Evolutionary conservation across 2,797 vertebrate genomes (phyloP).

Genomic region (Ptychobarbus kaznakovi): DNA sequence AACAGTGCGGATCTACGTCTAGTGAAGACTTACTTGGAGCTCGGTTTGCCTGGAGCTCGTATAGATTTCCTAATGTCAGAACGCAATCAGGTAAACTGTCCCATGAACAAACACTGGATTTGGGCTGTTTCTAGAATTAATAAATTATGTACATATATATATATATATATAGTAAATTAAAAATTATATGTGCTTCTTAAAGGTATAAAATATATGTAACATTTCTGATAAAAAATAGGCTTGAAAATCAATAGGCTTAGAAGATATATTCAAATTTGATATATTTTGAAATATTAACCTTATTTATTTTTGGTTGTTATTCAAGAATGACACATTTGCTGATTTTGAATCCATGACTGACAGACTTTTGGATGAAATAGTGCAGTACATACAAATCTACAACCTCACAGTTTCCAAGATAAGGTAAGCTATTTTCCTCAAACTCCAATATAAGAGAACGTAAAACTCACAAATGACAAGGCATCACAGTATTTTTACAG

Average conservation of each 20-base stretch:
- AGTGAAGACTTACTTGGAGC: constrained; percentile 97
- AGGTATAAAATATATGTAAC: not conserved
- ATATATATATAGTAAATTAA: not conserved
- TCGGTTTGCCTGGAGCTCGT: constrained; percentile 92
- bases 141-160: too few species aligned
- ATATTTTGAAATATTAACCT: not conserved
- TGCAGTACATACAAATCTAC: constrained; percentile 99
- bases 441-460: not conserved
- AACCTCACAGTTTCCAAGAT: constrained; percentile 96
- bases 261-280: not conserved
- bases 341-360: constrained; percentile 99
- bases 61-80: constrained; percentile 99
- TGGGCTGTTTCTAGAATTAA: not conserved
- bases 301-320: constrained; percentile 57
- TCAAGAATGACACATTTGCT: constrained; percentile 98
- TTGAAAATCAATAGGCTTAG: not conserved
- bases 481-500: not conserved
- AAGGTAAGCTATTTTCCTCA: constrained; percentile 81
- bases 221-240: not conserved
- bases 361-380: constrained; percentile 95
- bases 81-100: constrained; percentile 88
- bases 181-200: not conserved
- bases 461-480: not conserved
- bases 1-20: constrained; percentile 97
- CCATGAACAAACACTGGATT: not conserved